Evolutionary conservation across 2,113 vertebrate species (phyloP), one percentile per base, ranked within the genome.

Genomic region (Rhagologus leucostigma): DNA sequence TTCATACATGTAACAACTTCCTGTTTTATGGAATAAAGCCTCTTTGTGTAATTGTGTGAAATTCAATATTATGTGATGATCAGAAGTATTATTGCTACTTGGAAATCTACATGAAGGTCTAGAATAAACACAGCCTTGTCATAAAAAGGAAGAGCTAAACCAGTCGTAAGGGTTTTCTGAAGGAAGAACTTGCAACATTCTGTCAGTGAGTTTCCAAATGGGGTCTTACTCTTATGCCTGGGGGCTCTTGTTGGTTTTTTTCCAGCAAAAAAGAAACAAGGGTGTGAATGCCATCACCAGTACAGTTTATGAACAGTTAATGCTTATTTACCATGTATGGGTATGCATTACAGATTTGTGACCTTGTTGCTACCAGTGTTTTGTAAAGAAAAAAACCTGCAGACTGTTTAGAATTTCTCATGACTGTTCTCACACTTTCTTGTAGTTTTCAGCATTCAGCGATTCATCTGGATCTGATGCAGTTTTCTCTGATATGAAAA

Each of bases 11-110:
- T 77, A 50, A 81, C 21, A 62, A 47, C 35, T 63, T 70, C 20
- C 23, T 35, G 6, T 56, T 85, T 35, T 60, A 32, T 63, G 15
- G 49, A 95, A 64, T 89, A 84, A 89, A 91, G 16, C 13, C 6
- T 84, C 33, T 70, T 60, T 21, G 4, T 76, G 15, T 90, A 76
- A 55, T 32, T 23, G 16, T 73, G 82, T 1, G 0, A 21, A 94
- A 76, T 33, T 87, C 17, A 46, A 0, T 65, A 24, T 78, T 64
- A 33, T 0, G 2, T 16, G 4, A 49, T 26, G 6, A 1, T 64
- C 46, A 1, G 27, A 76, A 68, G 17, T 77, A 15, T 32, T 67
- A 27, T 33, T 84, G 8, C 49, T 32, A 33, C n/a, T 59, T 91
- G 78, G n/a, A 87, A 88, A 65, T 41, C n/a, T 76, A 35, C 18